phyloP scores from a whole-genome alignment of 2,888 invertebrate genomes.

The Pachycephus smyrnensis region DNA sequence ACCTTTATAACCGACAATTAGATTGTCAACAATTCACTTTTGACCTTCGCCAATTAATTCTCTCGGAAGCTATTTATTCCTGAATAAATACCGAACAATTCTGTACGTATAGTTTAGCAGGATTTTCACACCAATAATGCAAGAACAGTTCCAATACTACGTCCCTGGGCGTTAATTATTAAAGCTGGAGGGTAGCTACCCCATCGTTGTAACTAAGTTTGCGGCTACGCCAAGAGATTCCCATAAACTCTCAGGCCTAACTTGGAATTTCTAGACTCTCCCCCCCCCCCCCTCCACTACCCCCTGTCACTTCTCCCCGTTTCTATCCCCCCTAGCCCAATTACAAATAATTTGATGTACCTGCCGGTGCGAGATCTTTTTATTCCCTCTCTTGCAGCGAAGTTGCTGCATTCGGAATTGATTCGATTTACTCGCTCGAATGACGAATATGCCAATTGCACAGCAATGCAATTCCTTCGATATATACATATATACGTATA shows the following conservation, averaged over 20 bases:
- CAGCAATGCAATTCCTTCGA: background rate
- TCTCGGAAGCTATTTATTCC: background rate
- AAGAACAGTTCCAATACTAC: background rate
- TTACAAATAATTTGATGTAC: slow-evolving; percentile 2
- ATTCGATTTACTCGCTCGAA: background rate
- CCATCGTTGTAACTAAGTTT: background rate
- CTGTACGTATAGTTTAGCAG: background rate
- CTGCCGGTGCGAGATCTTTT: background rate
- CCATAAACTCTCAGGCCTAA: background rate
- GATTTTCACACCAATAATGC: background rate
- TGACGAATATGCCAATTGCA: background rate
- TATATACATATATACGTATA: no score
- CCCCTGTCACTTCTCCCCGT: no score
- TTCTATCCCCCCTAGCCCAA: background rate
- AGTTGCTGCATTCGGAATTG: background rate
- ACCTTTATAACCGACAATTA: background rate
- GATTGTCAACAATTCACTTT: background rate
- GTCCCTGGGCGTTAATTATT: background rate
- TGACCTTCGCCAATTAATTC: background rate
- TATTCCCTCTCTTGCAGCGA: background rate
- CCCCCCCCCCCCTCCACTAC: background rate
- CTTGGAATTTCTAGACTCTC: background rate
- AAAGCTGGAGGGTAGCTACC: background rate
- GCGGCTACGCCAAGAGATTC: background rate
- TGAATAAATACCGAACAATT: background rate